Base-by-base conservation (phyloP, 2,113 vertebrate species). In the Typhlomys cinereus region DNA sequence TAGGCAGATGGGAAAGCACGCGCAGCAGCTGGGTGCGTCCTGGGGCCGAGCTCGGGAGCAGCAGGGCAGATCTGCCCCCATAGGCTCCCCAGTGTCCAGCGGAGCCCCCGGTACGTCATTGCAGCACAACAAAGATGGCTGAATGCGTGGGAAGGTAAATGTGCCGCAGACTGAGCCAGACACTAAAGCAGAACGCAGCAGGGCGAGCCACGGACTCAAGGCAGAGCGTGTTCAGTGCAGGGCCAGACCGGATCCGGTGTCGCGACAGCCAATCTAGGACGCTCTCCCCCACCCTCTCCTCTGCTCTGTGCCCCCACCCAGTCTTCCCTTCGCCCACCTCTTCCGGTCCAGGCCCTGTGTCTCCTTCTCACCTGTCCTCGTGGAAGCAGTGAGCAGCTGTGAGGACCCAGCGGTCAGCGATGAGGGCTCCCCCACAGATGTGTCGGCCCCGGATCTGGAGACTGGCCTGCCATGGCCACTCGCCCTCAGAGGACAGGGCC, bases 381-480 rank as follows among this genome's bases (percentile, higher is more conserved):
- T 99, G 98, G 98, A 99, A 99, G 96, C 99, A 99, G 97, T 99
- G 99, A 0, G 99, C 99, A 0, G 99, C 99, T 0, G 99, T 98
- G n/a, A 99, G 96, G 95, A 99, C 98, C 99, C 99, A 99, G 89
- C 98, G 98, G 86, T 98, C 97, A 17, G 99, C 98, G 95, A 99
- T 96, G 23, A 99, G 98, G 0, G 98, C 98, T 0, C 99, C 99
- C 9, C 99, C 99, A 0, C 99, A 99, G 87, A 99, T 95, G 97
- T 99, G 99, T 12, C 67, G 97, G 2, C 99, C 99, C 4, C 97
- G 97, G 20, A 99, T 97, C 97, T 99, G 99, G 78, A 99, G 97
- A 91, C 99, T 99, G 92, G 98, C 98, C 98, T 99, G 99, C 99
- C 99, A 99, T 0, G 99, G 99, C 99, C 99, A 99, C 98, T 99